phyloP scores from a whole-genome alignment of 2,113 vertebrate genomes.

The Vombatus ursinus region DNA sequence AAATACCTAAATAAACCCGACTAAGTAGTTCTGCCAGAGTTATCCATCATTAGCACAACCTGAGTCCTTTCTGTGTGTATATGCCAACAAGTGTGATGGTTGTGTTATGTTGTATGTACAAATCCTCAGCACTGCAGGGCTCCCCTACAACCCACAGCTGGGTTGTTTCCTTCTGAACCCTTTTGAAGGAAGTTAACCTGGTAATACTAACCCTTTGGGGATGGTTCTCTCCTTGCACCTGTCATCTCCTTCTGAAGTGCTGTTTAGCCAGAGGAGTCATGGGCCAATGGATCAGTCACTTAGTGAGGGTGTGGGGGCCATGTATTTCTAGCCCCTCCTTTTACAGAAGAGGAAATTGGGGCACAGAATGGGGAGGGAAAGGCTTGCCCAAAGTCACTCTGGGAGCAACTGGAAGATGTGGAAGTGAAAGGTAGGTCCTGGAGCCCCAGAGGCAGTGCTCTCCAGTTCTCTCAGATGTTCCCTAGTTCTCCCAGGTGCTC shows the following conservation, averaged over 20 bases:
- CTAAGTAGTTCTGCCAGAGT: background rate
- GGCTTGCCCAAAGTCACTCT: background rate
- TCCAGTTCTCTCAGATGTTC: no score
- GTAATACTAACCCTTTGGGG: slow-evolving; percentile 52
- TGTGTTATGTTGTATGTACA: slow-evolving; percentile 56
- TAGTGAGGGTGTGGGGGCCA: background rate
- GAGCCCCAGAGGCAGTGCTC: background rate
- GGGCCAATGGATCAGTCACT: slow-evolving; percentile 56
- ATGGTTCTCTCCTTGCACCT: slow-evolving; percentile 73
- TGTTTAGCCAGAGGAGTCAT: slow-evolving; percentile 74
- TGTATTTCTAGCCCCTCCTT: background rate
- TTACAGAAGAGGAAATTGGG: background rate
- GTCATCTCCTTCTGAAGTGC: slow-evolving; percentile 74
- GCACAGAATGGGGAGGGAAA: background rate
- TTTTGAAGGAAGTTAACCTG: slow-evolving; percentile 63
- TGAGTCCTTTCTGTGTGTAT: background rate
- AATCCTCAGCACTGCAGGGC: slow-evolving; percentile 58
- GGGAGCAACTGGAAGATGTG: background rate
- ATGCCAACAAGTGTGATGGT: slow-evolving; percentile 59
- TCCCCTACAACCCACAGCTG: slow-evolving; percentile 23
- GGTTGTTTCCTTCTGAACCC: slow-evolving; percentile 67
- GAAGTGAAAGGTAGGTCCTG: background rate
- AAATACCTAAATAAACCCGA: background rate
- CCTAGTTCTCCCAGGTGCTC: no score
- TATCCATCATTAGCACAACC: background rate